These are phyloP conservation scores for Hirtodrosophila cameraria DNA, from an alignment of 2,888 invertebrate genomes.

Conservation along the genomic window DNA sequence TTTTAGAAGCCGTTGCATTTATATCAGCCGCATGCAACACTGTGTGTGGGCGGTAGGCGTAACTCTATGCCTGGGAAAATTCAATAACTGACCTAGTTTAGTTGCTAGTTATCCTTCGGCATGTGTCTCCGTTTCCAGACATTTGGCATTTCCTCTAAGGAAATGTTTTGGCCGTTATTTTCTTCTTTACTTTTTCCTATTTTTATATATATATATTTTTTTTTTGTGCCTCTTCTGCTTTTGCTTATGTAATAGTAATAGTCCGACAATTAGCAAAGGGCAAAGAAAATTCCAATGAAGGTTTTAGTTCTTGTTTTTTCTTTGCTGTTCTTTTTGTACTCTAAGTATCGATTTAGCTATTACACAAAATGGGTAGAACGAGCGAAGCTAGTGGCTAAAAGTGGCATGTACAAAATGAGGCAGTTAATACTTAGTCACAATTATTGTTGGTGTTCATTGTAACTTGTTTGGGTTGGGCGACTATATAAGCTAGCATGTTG, in stretches of 20 bases:
- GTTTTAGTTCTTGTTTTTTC: conserved; percentile 13
- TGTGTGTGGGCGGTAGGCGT: conserved; percentile 27
- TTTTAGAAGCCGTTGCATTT: conserved; percentile 4
- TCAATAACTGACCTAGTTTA: conserved; percentile 83
- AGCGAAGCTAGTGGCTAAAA: conserved; percentile 24
- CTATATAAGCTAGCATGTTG: conserved; percentile 16
- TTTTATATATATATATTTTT: too few species aligned
- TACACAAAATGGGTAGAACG: conserved; percentile 40
- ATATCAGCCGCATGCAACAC: conserved; percentile 26
- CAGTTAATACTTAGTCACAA: conserved; percentile 13
- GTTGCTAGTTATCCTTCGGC: conserved; percentile 26
- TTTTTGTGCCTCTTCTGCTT: not conserved
- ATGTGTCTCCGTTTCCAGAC: conserved; percentile 28
- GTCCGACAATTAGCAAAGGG: conserved; percentile 62
- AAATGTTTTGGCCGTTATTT: conserved; percentile 24
- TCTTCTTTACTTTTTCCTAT: not conserved
- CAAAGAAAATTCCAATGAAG: conserved; percentile 33
- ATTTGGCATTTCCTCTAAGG: conserved; percentile 48
- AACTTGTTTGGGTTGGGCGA: not conserved
- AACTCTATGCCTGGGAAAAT: conserved; percentile 58
- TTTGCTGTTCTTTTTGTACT: conserved; percentile 5
- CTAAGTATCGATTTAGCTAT: conserved; percentile 69
- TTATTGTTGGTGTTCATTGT: not conserved
- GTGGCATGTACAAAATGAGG: conserved; percentile 16
- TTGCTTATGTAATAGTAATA: conserved; percentile 66